phyloP scores from a whole-genome alignment of 2,888 invertebrate species.

The Athalia circularis region DNA sequence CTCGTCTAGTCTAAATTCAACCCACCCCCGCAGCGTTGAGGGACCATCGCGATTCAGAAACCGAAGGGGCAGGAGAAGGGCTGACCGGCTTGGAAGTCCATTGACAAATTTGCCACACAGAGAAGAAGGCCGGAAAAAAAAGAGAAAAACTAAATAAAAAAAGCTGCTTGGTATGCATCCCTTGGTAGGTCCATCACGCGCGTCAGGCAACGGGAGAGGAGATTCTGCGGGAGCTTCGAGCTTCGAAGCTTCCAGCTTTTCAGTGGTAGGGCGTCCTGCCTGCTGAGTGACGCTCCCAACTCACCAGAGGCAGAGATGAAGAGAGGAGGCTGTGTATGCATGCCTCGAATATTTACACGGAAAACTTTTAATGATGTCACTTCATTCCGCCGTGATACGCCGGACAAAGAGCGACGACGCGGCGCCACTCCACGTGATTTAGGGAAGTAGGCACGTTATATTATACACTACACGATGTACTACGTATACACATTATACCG shows the following conservation, averaged over 20 bases:
- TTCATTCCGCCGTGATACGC: conserved; percentile 34
- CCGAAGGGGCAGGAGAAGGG: conserved; percentile 49
- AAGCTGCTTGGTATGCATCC: conserved; percentile 64
- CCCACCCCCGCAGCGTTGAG: too few relatives aligned
- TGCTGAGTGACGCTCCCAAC: conserved; percentile 50
- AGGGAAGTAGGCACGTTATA: neutral
- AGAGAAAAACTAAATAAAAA: conserved; percentile 15
- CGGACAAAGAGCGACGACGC: conserved; percentile 17
- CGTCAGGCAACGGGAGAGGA: conserved; percentile 35
- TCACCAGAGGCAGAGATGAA: conserved; percentile 45
- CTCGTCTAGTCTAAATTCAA: neutral
- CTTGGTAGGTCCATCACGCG: conserved; percentile 57
- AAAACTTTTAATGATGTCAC: conserved; percentile 49
- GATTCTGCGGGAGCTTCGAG: neutral
- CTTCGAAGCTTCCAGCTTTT: conserved; percentile 20
- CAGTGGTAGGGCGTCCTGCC: conserved; percentile 35
- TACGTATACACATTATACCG: too few relatives aligned
- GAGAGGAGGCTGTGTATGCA: conserved; percentile 51
- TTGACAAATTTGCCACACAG: conserved; percentile 63
- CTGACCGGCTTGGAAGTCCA: conserved; percentile 56
- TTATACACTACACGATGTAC: neutral
- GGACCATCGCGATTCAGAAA: neutral
- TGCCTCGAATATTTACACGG: conserved; percentile 48
- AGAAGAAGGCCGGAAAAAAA: conserved; percentile 47
- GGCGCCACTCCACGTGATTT: neutral